Evolutionary conservation across 2,797 vertebrate genomes (phyloP).

Genomic region (Ptychobarbus kaznakovi): DNA sequence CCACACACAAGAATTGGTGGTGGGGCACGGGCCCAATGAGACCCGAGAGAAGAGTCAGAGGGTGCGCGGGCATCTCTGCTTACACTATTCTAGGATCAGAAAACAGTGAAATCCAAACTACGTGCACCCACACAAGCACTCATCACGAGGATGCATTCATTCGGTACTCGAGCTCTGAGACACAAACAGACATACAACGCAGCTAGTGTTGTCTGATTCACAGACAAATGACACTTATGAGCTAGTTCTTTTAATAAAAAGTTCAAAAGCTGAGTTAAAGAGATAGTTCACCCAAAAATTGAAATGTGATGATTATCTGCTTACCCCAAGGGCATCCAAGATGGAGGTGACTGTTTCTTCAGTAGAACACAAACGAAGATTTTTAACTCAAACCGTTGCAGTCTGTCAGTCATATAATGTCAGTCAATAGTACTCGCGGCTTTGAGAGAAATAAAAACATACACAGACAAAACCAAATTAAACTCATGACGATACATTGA

Average conservation of each 20-base stretch:
- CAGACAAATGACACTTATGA: background rate
- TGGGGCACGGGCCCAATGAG: conserved; percentile 28
- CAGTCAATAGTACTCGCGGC: too few relatives aligned
- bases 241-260: background rate
- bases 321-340: too few relatives aligned
- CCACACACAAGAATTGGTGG: conserved; percentile 51
- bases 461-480: too few relatives aligned
- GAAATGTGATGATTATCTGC: too few relatives aligned
- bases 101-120: conserved; percentile 20
- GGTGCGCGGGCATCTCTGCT: conserved; percentile 35
- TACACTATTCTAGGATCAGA: conserved; percentile 43
- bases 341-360: too few relatives aligned
- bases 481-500: too few relatives aligned
- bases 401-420: too few relatives aligned
- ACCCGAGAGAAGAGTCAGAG: conserved; percentile 34
- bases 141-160: conserved; percentile 30
- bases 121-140: conserved; percentile 33
- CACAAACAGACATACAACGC: conserved; percentile 1
- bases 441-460: too few relatives aligned
- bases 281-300: too few relatives aligned
- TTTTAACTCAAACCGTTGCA: too few relatives aligned
- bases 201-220: background rate
- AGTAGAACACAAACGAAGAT: too few relatives aligned
- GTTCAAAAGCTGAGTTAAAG: background rate
- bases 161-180: conserved; percentile 1